Evolutionary conservation across 2,113 vertebrate genomes (phyloP), one percentile per base, ranked within the genome.

Genomic region (Tympanuchus pallidicinctus): DNA sequence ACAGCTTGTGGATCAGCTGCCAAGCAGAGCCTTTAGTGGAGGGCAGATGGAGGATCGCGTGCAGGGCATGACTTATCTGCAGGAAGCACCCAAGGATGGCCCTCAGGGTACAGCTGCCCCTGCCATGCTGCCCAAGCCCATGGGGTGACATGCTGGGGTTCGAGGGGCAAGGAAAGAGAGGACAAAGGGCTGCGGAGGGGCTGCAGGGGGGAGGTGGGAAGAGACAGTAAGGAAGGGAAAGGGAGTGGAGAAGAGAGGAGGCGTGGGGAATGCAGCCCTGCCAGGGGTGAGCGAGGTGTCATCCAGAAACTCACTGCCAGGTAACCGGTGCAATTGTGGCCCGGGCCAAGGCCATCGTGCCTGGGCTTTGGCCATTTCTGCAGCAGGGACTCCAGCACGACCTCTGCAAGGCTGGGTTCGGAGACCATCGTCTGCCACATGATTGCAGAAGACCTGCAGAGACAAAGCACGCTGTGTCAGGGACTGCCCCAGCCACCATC

Each of bases 11-110:
- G 0, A 32, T 3, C 13, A 24, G 25, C 2, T 5, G 2, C 4
- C 2, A 2, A 19, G 38, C 14, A 1, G 1, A 13, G 10, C 2
- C 8, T 10, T 2, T 14, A 34, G 20, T 38, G 73, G 43, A 17
- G 25, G 43, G 43, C 45, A 3, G 10, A 11, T 13, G 20, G n/a
- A 77, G 38, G 43, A 77, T 38, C 27, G 22, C 19, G 10, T 19
- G 21, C 75, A 64, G 40, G 60, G 75, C 75, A 2, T 6, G 1
- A 9, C 45, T 16, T 32, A 64, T 4, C 75, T 78, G 30, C 36
- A n/a, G 75, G 64, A 52, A 54, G 27, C 36, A 78, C 9, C 11
- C 36, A 11, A 36, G 21, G 21, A 32, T 8, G 8, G 34, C 34
- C 24, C 21, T 52, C 8, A 3, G 20, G 18, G 45, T 34, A n/a